A percentile compares a stretch with the other conserved stretches of the same genome.
Evolutionary conservation across 2,888 invertebrate species (phyloP).

Genomic region (Monoplex corrugatus): DNA sequence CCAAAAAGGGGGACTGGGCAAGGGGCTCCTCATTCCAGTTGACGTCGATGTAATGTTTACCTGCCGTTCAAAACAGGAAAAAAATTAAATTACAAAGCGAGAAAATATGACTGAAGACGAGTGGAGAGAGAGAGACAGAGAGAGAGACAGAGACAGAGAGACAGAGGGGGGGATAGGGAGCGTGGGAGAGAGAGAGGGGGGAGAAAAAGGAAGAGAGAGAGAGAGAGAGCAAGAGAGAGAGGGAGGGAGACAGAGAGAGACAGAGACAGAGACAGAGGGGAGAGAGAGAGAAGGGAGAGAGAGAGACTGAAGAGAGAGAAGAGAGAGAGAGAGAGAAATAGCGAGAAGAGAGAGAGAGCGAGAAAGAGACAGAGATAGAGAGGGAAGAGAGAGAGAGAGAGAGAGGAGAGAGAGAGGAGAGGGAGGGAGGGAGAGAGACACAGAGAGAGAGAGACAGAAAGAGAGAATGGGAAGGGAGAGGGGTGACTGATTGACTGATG

Average conservation of each 20-base stretch:
- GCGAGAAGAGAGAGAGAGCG: background rate
- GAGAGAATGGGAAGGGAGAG: no score
- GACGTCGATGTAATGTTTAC: slow-evolving; percentile 73
- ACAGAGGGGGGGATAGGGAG: no score
- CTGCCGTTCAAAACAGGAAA: slow-evolving; percentile 55
- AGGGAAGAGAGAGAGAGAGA: background rate
- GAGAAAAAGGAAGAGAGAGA: background rate
- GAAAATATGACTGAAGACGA: background rate
- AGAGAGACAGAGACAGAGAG: background rate
- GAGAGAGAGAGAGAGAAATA: no score
- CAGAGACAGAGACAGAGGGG: background rate
- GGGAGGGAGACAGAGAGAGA: background rate
- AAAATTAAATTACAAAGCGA: background rate
- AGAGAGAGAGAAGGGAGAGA: background rate
- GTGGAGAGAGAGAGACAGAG: no score
- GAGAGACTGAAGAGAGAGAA: background rate
- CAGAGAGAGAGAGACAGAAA: no score
- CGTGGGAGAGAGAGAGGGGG: background rate
- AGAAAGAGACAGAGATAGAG: background rate
- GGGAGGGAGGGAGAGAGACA: background rate
- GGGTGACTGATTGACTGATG: no score
- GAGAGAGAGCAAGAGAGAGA: background rate
- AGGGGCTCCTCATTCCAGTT: slow-evolving; percentile 70
- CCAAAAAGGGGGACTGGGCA: slow-evolving; percentile 68
- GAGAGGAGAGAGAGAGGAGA: background rate